Base-by-base conservation (phyloP, 2,797 vertebrate species). In the Esox lucius region DNA sequence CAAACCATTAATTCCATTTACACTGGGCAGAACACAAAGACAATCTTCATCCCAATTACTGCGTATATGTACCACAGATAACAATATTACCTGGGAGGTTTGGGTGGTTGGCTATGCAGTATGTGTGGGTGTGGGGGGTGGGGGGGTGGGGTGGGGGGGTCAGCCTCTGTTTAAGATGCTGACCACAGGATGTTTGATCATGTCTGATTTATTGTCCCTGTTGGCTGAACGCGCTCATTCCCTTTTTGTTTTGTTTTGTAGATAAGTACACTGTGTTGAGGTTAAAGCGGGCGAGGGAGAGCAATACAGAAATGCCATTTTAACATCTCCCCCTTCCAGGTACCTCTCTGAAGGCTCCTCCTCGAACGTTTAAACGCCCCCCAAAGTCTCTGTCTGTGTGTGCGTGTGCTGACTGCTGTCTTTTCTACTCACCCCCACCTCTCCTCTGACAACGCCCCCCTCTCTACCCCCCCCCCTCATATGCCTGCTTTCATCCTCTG, bases 251-350 rank as follows among this genome's bases (percentile, higher is more conserved):
- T 91, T 94, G 90, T 94, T 94, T 92, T 89, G 84, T 94, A 94
- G 93, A 94, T 94, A 94, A 95, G 94, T 94, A 94, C 93, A 92
- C 92, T 94, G 93, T 94, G 93, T 94, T 94, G 93, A 94, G 92
- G 93, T 91, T 91, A 92, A 92, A 93, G 92, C 91, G 78, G 89
- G 93, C 87, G 87, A 91, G 91, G 90, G 87, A 89, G 91, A 93
- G 87, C 93, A 92, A 91, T 91, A 87, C 86, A 93, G 93, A 46
- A 93, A 94, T 94, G 93, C 89, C 93, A 91, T 94, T 93, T 92
- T 93, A 93, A 92, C 91, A 89, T 93, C 94, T 93, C 91, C 92
- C 92, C 93, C 90, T 93, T 94, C 90, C 93, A 94, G 93, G 94
- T 94, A 93, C 91, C 91, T 89, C 86, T 87, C 59, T 12, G 56